Base-by-base conservation (phyloP, 2,797 vertebrate genomes). In the Gymnoscopelus braueri region DNA sequence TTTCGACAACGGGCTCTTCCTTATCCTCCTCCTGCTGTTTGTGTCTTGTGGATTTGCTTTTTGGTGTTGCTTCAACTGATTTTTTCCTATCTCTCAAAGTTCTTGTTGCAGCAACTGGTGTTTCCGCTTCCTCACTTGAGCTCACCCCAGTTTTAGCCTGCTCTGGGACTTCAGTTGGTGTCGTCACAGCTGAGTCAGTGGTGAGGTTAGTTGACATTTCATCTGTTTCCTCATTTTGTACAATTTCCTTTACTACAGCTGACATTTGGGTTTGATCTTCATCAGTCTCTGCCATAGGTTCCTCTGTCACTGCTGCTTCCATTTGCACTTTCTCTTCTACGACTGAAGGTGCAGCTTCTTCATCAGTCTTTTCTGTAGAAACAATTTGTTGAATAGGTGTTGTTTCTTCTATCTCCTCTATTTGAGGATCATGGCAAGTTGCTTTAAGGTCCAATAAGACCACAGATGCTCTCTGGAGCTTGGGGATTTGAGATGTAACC, bases 251-350 rank as follows among this genome's bases (percentile, higher is more conserved):
- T 55, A 9, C 19, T 19, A 26, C 53, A 24, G 53, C 8, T 1
- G 23, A 26, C 6, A 3, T 24, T 19, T 55, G 6, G 10, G 14
- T 6, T 14, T 11, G 10, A 4, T 44, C 39, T 44, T 8, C 9
- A 44, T 44, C 8, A 8, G 39, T 10, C 39, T 44, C 39, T 44
- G 8, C 39, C 39, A 44, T 44, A 44, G 39, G 7, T 44, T 63
- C 47, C 8, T 63, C 53, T 39, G 11, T 23, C 13, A n/a, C 39
- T 54, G 86, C 81, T 0, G 81, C 72, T 44, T 44, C 39, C 39
- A 10, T 44, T 44, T 44, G 8, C 39, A 44, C 39, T 3, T 52
- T 63, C 32, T 7, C 51, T 60, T 19, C 52, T 65, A 35, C 48
- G 23, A 8, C 29, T 54, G 60, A 53, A 19, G 54, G 9, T 0